Base-by-base conservation (phyloP, 2,797 vertebrate species). In the Smutsia temminckii region DNA sequence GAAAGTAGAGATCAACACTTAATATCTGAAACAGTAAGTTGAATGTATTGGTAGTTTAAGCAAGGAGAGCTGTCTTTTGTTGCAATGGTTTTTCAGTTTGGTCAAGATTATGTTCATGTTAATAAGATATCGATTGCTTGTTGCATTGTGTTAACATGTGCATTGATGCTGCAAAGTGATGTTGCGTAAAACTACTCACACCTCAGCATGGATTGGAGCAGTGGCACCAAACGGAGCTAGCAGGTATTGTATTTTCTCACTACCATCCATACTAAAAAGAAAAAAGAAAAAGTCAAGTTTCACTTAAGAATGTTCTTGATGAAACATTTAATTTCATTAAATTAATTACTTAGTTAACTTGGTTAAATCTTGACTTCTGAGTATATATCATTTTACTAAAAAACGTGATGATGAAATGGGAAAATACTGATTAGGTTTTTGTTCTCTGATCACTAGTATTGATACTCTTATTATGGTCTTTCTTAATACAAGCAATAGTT, bases 401-500 rank as follows among this genome's bases (percentile, higher is more conserved):
- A 59, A 27, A n/a, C 14, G 7, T 6, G 29, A 32, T 63, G 61
- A 17, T 63, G 61, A 63, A 63, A 32, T n/a, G 61, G 61, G 61
- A 77, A 49, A 94, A 72, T 92, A 34, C 40, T 63, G 32, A 27
- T 61, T 57, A 93, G 86, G 42, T 64, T 25, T 5, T 86, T 92
- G 66, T 80, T 69, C 57, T 94, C 61, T 75, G 63, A 91, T 49
- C 37, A 89, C n/a, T 64, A 88, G 59, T 61, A 55, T 68, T 59
- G 37, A 90, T 88, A 71, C 63, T 89, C n/a, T 74, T 77, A 10
- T 80, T 66, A 59, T 46, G 59, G 90, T 25, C 18, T 90, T 92
- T 90, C n/a, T 90, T 86, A 53, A 81, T 93, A 75, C 42, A 57
- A 72, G 75, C 3, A 93, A 14, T 83, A 84, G 40, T 94, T 96